Base-by-base conservation (phyloP, 2,113 vertebrate genomes). In the Nipponia nippon region DNA sequence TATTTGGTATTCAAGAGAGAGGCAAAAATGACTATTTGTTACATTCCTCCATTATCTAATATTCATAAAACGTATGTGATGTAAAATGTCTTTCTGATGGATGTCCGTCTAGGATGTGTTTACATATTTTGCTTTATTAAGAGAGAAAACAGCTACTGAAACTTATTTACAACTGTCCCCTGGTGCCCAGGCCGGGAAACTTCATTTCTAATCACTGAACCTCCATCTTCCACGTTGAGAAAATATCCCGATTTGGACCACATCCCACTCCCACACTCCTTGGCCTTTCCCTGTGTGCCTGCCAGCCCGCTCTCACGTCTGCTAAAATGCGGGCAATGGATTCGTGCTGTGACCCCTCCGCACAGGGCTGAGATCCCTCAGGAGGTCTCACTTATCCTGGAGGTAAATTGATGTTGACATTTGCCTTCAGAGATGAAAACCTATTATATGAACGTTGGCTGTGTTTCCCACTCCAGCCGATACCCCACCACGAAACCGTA, bases 1-100 rank as follows among this genome's bases (percentile, higher is more conserved):
- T 96, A 97, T 91, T 93, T 95, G 75, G 62, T 81, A 97, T 94
- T 95, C 91, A 87, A 93, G 94, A 91, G 59, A 89, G 49, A 80
- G 84, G 85, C 36, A 95, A 79, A 97, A 95, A 88, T 83, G 32
- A 86, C 82, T 95, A 93, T 94, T 94, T 95, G 87, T 94, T 93
- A 86, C 84, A 90, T 91, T 91, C 46, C 47, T 90, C 84, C 67
- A 94, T 96, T 97, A 96, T 86, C 91, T 96, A 91, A 93, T 95
- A 96, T 89, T 96, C 90, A 90, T 96, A 93, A 96, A 94, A 84
- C 0, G 0, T 89, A 84, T 93, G 81, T 66, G 38, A 94, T 72
- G 36, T 36, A 87, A 95, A 91, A 96, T 80, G 85, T 82, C 92
- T 76, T 83, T 38, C 56, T 91, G 96, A 98, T 73, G 69, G 79